Percentiles rank a stretch among this genome's conserved stretches.
Evolutionary conservation across 2,797 vertebrate species (phyloP).

Genomic region (Esox masquinongy): DNA sequence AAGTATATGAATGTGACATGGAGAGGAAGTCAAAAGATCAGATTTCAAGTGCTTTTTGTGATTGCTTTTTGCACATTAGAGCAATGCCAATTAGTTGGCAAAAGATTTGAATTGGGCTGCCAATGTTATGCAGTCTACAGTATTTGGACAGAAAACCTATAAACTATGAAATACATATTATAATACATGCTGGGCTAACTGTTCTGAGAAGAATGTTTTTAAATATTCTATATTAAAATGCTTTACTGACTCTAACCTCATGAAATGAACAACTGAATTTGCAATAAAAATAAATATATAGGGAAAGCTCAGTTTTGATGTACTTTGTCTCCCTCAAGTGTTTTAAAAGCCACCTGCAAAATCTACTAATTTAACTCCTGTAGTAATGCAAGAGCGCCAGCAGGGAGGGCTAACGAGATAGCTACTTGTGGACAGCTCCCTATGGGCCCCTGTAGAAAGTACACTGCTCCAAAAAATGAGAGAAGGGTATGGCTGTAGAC

Average conservation of each 20-base stretch:
- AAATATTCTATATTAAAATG: background rate
- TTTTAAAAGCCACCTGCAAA: slow-evolving; percentile 12
- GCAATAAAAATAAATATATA: background rate
- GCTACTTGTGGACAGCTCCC: no score
- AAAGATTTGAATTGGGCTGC: background rate
- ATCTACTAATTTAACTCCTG: no score
- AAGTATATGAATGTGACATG: no score
- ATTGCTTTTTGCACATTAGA: no score
- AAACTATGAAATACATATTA: background rate
- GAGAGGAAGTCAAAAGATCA: no score
- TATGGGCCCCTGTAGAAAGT: no score
- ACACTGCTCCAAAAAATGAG: no score
- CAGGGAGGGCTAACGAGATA: background rate
- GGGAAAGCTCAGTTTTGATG: slow-evolving; percentile 17
- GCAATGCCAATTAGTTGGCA: no score
- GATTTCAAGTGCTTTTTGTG: no score
- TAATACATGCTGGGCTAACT: background rate
- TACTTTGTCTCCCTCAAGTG: slow-evolving; percentile 70
- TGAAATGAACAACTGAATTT: background rate
- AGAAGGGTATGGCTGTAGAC: no score
- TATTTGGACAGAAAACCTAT: background rate
- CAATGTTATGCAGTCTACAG: background rate
- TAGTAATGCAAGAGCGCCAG: background rate
- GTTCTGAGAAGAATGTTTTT: background rate
- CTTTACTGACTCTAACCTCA: background rate